phyloP scores from a whole-genome alignment of 2,113 vertebrate species.

The Sapajus apella region DNA sequence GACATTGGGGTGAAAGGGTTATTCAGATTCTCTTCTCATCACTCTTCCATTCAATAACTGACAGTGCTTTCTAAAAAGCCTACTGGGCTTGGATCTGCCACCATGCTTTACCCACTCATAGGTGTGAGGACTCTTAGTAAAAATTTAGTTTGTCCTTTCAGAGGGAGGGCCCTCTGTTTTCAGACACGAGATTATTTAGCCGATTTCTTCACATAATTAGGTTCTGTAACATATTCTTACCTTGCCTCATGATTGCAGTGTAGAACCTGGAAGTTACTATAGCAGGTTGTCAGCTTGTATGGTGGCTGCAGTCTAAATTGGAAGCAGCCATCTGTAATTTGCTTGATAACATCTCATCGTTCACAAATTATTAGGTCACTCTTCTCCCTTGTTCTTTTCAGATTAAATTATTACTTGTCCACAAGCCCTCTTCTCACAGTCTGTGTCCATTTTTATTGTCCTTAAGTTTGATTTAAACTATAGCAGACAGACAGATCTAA shows the following conservation, averaged over 20 bases:
- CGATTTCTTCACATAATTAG: not conserved
- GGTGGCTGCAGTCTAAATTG: not conserved
- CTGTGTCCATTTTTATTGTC: not conserved
- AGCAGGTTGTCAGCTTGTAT: not conserved
- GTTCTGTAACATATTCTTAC: not conserved
- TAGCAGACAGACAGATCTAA: not conserved
- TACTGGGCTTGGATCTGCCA: not conserved
- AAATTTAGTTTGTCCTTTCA: not conserved
- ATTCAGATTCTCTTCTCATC: not conserved
- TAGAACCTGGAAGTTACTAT: not conserved
- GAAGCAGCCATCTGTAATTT: not conserved
- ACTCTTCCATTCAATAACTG: not conserved
- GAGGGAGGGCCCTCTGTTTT: not conserved
- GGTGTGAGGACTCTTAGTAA: not conserved
- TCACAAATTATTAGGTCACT: not conserved
- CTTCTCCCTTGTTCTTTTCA: not conserved
- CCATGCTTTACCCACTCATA: too few species aligned
- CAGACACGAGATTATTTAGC: not conserved
- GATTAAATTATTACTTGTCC: not conserved
- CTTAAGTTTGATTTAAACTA: constrained; percentile 21
- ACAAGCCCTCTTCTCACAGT: not conserved
- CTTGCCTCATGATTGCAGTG: not conserved
- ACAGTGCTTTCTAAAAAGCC: not conserved
- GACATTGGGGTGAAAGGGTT: not conserved
- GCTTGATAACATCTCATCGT: not conserved